A percentile compares a stretch with the other conserved stretches of the same genome.
Evolutionary conservation across 2,113 vertebrate genomes (phyloP).

Genomic region (Promerops cafer): DNA sequence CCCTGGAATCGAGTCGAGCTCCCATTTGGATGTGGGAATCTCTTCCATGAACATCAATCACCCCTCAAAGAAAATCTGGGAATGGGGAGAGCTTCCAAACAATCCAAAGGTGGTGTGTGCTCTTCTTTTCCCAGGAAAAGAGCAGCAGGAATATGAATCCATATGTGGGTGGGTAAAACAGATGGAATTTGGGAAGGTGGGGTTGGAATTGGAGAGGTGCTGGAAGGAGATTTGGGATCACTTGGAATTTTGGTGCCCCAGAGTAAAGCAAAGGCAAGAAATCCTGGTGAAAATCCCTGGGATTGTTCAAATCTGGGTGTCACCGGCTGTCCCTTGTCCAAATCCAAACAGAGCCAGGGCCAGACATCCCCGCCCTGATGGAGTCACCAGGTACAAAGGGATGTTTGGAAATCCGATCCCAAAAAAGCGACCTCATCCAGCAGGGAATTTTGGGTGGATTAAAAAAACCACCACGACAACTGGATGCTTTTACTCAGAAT

Average conservation of each 20-base stretch:
- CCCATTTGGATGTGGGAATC: not conserved
- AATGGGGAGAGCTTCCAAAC: not conserved
- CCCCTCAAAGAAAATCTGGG: not conserved
- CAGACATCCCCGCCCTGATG: not conserved
- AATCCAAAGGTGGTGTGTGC: not conserved
- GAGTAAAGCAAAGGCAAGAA: not conserved
- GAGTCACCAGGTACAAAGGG: not conserved
- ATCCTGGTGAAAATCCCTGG: not conserved
- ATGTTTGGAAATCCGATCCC: not conserved
- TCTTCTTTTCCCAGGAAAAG: not conserved
- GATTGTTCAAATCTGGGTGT: not conserved
- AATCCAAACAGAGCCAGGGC: not conserved
- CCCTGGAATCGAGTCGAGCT: not conserved
- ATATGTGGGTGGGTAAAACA: accelerated
- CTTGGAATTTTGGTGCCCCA: not conserved
- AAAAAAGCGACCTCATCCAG: not conserved
- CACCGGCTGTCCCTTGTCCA: not conserved
- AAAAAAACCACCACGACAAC: accelerated
- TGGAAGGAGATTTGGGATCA: not conserved
- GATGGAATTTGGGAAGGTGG: not conserved
- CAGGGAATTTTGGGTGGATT: not conserved
- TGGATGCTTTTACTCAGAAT: not conserved
- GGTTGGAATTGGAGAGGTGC: not conserved
- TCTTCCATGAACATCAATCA: not conserved
- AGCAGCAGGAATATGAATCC: not conserved